Evolutionary conservation across 2,888 invertebrate genomes (phyloP), one percentile per base, ranked within the genome.

Genomic region (Drepana falcataria): DNA sequence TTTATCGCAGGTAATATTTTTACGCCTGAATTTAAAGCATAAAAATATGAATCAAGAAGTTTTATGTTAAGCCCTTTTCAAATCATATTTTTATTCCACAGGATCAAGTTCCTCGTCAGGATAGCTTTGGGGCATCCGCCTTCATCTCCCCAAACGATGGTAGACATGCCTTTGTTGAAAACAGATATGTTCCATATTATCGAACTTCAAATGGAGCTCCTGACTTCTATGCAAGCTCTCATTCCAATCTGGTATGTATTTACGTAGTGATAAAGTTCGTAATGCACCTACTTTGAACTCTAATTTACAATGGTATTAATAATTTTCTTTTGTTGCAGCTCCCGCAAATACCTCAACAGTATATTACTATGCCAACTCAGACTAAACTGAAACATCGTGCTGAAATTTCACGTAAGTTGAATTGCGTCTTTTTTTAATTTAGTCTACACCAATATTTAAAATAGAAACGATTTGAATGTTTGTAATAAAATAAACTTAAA

Each of bases 381-480:
- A 2, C 44, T 2, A 44, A 44, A 9, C 9, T 44, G 48, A 56
- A 33, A 48, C 71, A 68, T 54, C 58, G 48, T 33, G 68, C 68
- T 7, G 67, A 66, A 21, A 72, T 70, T 2, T 63, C 59, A 35
- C 53, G 76, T 76, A 66, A 71, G 75, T 66, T 52, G 52, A 37
- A 35, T 21, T 49, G 21, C 21, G 21, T 21, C 21, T 21, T 21
- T 21, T 21, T 21, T 21, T 21, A 21, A 21, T 21, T 21, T 21
- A 21, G 21, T 21, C 21, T 21, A 21, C 21, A 21, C 21, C 21
- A 21, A 21, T 21, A 21, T 21, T 21, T 21, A 21, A 21, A 21
- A 21, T 21, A 21, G 21, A 21, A 21, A 21, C 21, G 21, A 21
- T 21, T 21, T 21, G 21, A 21, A 21, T 21, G 21, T 21, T 21